Conservation (phyloP, 2,888 invertebrate species). For the Acutogordius australiensis region DNA sequence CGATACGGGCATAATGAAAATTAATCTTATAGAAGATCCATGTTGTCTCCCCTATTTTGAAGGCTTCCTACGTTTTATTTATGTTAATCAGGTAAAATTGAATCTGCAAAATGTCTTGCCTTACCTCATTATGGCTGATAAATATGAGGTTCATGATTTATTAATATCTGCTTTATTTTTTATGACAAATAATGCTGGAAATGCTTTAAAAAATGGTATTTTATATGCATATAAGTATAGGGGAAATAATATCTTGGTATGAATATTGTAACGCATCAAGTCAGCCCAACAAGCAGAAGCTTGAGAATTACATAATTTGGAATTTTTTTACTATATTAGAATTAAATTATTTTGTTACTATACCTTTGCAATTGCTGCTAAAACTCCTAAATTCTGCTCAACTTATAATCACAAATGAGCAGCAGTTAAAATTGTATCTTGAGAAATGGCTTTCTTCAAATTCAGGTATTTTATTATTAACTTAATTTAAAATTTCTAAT, state of each 20-base stretch:
- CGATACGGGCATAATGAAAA: too few relatives aligned
- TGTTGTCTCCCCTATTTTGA: not conserved
- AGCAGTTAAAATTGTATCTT: not conserved
- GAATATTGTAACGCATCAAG: not conserved
- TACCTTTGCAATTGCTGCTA: not conserved
- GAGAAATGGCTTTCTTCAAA: too few relatives aligned
- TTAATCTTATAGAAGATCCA: not conserved
- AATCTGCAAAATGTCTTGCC: not conserved
- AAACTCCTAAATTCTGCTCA: not conserved
- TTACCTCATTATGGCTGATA: not conserved
- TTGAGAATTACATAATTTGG: not conserved
- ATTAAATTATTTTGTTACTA: not conserved
- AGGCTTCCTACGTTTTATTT: not conserved
- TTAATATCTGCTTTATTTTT: not conserved
- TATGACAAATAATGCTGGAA: not conserved
- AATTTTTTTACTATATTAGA: not conserved
- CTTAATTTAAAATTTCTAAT: too few relatives aligned
- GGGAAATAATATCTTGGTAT: conserved; percentile 4
- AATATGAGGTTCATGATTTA: not conserved
- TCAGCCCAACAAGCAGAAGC: not conserved
- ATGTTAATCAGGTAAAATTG: not conserved
- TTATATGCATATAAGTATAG: too few relatives aligned
- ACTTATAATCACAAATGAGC: not conserved
- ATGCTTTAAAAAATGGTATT: not conserved
- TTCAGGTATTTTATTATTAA: too few relatives aligned